Percentiles rank a stretch among this genome's conserved stretches.
These are phyloP conservation scores for Asobara japonica DNA, from an alignment of 1,140 invertebrate species.

Conservation along the genomic window DNA sequence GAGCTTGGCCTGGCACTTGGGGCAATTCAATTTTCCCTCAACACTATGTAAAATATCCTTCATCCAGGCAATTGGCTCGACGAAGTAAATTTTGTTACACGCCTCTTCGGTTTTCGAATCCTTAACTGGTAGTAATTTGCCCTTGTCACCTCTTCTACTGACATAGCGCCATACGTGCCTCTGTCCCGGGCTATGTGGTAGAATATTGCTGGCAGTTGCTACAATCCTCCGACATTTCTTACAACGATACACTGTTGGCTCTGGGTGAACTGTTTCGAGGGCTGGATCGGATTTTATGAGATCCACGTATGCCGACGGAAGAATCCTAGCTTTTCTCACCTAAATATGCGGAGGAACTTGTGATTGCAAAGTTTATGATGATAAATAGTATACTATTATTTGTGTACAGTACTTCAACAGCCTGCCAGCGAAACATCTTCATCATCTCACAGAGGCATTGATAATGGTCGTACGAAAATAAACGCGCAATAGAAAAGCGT, in stretches of 20 bases:
- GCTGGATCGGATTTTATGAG: constrained; percentile 83
- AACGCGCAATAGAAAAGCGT: too few relatives aligned
- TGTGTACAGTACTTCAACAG: too few relatives aligned
- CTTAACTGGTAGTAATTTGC: constrained; percentile 41
- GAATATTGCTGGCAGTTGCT: constrained; percentile 80
- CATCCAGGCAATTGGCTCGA: constrained; percentile 88
- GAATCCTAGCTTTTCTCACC: constrained; percentile 83
- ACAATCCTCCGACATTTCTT: constrained; percentile 81
- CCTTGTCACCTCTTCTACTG: constrained; percentile 52
- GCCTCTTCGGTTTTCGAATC: constrained; percentile 50
- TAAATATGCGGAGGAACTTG: constrained; percentile 80
- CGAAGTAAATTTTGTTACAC: constrained; percentile 79
- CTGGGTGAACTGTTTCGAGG: constrained; percentile 77
- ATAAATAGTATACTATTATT: too few relatives aligned
- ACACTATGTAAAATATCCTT: constrained; percentile 73
- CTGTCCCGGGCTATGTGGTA: constrained; percentile 73
- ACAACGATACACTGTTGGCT: constrained; percentile 83
- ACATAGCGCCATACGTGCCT: constrained; percentile 65
- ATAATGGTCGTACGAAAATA: too few relatives aligned
- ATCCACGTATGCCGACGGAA: constrained; percentile 80
- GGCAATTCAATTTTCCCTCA: constrained; percentile 84
- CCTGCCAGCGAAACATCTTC: too few relatives aligned
- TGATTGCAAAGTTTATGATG: constrained; percentile 81
- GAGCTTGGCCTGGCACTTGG: constrained; percentile 81
- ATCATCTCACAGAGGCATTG: too few relatives aligned